Evolutionary conservation across 2,113 vertebrate genomes (phyloP).

Genomic region (Bos taurus): DNA sequence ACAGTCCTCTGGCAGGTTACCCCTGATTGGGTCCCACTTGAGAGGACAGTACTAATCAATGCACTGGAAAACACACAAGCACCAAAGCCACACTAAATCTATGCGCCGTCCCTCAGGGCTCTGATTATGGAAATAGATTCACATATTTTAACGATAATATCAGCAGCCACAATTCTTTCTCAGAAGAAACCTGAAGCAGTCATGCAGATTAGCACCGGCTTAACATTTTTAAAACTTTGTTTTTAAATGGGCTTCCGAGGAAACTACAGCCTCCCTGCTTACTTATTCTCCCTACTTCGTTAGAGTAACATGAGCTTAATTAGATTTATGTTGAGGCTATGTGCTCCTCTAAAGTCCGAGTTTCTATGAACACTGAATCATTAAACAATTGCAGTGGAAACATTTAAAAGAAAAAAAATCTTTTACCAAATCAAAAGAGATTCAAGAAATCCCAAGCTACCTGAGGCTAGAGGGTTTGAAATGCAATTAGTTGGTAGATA

Average conservation of each 20-base stretch:
- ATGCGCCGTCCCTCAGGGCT: not conserved
- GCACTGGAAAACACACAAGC: not conserved
- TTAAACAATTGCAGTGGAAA: conserved; percentile 47
- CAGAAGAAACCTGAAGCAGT: conserved; percentile 36
- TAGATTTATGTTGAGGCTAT: conserved; percentile 20
- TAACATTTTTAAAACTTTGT: conserved; percentile 43
- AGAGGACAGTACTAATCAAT: conserved; percentile 25
- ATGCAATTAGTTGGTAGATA: conserved; percentile 45
- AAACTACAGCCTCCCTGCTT: not conserved
- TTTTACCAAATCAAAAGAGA: conserved; percentile 45
- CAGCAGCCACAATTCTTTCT: conserved; percentile 37
- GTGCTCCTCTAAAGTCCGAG: conserved; percentile 29
- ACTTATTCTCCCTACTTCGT: conserved; percentile 16
- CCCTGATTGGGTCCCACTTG: not conserved
- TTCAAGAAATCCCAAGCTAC: conserved; percentile 43
- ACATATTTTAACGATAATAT: conserved; percentile 32
- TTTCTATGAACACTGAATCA: conserved; percentile 33
- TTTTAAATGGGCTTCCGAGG: conserved; percentile 3
- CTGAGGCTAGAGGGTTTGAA: not conserved
- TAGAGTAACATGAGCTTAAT: conserved; percentile 36
- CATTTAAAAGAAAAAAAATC: not conserved
- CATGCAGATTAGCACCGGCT: conserved; percentile 11
- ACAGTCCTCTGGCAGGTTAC: not conserved
- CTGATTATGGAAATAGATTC: conserved; percentile 49
- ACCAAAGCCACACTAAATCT: not conserved